Percentiles rank a stretch among this genome's conserved stretches.
These are phyloP conservation scores for Gymnocheta viridis DNA, from an alignment of 2,888 invertebrate species.

Conservation along the genomic window DNA sequence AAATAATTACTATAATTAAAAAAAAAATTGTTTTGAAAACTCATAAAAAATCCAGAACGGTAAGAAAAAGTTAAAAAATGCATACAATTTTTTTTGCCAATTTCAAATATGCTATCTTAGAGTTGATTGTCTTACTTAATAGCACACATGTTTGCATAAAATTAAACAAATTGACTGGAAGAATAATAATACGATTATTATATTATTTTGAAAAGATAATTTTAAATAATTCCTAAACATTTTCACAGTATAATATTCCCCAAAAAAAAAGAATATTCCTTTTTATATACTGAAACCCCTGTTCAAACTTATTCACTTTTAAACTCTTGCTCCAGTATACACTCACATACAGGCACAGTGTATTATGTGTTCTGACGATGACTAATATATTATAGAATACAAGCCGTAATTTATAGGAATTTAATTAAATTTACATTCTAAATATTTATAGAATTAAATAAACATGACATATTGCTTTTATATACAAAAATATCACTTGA, in stretches of 20 bases:
- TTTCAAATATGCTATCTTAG: too few species aligned
- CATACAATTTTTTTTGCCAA: too few species aligned
- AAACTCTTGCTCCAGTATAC: not conserved
- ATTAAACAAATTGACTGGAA: too few species aligned
- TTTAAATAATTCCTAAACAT: too few species aligned
- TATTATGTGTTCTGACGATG: conserved; percentile 34
- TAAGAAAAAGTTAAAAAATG: too few species aligned
- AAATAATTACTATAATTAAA: too few species aligned
- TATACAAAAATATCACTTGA: conserved; percentile 11
- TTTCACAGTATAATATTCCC: not conserved
- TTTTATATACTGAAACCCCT: conserved; percentile 1
- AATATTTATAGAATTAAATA: conserved; percentile 47
- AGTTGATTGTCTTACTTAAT: too few species aligned
- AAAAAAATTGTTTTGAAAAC: too few species aligned
- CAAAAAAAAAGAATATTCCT: not conserved
- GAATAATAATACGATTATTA: too few species aligned
- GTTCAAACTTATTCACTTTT: not conserved
- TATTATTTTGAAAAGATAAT: too few species aligned
- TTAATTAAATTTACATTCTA: conserved; percentile 61
- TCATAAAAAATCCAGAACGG: too few species aligned
- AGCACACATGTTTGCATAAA: too few species aligned
- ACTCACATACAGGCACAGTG: not conserved
- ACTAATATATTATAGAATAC: conserved; percentile 58
- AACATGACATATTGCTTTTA: conserved; percentile 36
- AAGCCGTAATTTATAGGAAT: conserved; percentile 56